These are phyloP conservation scores for Aulostomus chinensis DNA, from an alignment of 2,797 vertebrate species.

Conservation along the genomic window DNA sequence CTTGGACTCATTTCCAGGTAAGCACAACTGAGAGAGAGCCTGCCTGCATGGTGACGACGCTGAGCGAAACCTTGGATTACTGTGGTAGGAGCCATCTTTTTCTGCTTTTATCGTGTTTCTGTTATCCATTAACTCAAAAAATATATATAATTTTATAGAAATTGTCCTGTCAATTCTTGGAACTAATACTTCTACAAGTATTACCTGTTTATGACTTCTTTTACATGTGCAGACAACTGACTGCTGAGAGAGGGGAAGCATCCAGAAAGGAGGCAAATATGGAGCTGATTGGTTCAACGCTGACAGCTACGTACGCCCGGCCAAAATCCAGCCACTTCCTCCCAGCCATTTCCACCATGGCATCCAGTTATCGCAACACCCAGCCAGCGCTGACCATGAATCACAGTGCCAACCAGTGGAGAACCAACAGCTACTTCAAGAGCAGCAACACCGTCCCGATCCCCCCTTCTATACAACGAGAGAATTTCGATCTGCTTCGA, in stretches of 20 bases:
- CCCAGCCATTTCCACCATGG: conserved; percentile 85
- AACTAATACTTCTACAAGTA: not conserved
- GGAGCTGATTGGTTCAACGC: conserved; percentile 86
- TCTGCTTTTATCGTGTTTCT: no score
- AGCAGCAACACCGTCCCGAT: conserved; percentile 66
- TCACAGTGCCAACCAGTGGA: conserved; percentile 83
- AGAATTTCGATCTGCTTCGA: conserved; percentile 75
- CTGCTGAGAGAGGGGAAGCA: not conserved
- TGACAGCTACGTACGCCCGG: conserved; percentile 80
- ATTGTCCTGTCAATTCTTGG: not conserved
- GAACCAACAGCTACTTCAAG: conserved; percentile 83
- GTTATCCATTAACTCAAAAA: no score
- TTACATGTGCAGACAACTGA: not conserved
- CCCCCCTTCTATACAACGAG: conserved; percentile 72
- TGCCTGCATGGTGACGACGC: conserved; percentile 7
- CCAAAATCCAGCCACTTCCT: conserved; percentile 85
- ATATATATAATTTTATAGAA: no score
- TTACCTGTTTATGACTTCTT: no score
- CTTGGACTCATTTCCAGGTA: conserved; percentile 74
- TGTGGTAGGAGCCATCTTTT: conserved; percentile 40
- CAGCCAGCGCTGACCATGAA: conserved; percentile 74
- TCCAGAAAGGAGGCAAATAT: conserved; percentile 57
- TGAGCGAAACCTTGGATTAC: not conserved
- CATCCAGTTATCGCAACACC: conserved; percentile 84
- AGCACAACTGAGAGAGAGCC: conserved; percentile 37